Base-by-base conservation (phyloP, 2,113 vertebrate genomes). In the Xenus cinereus region DNA sequence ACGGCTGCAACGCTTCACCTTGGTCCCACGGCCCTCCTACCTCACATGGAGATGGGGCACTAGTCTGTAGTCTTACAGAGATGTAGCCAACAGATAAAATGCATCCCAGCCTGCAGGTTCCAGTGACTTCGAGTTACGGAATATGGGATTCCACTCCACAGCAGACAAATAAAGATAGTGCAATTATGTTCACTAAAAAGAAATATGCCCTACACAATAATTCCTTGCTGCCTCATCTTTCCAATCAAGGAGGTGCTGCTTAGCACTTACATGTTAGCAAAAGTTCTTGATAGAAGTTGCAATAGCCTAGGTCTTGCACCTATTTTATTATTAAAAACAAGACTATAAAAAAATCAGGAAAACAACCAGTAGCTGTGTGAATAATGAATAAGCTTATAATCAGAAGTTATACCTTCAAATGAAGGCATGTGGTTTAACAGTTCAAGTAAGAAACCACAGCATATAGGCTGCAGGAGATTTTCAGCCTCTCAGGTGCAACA, bases 221-320 rank as follows among this genome's bases (percentile, higher is more conserved):
- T 37, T 74, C 50, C 41, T 56, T 75, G 22, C 14, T 73, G 35
- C 27, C 8, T 68, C 46, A 30, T 26, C 63, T 92, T 91, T 89
- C 91, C 78, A 78, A 79, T 26, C 39, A 82, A 62, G 51, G 21
- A 90, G 33, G 24, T 73, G 13, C 45, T 71, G 27, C 50, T 94
- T 20, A 91, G 66, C 30, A 60, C 11, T 62, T 54, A 20, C 0
- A 0, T 1, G 0, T 41, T 79, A 53, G 12, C 39, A 81, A 74
- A 74, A 89, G 68, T n/a, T 75, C 84, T 62, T 66, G 20, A 26
- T 17, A 79, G 74, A 94, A 84, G 30, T 35, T 79, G 27, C 59
- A 68, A 60, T 35, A 94, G 41, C 22, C n/a, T 43, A 45, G 10
- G 60, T 72, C 48, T 84, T 45, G 23, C 17, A 51, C 28, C 13